Evolutionary conservation across 2,888 invertebrate genomes (phyloP), one percentile per base, ranked within the genome.

Genomic region (Scaptodrosophila latifasciaeformis): DNA sequence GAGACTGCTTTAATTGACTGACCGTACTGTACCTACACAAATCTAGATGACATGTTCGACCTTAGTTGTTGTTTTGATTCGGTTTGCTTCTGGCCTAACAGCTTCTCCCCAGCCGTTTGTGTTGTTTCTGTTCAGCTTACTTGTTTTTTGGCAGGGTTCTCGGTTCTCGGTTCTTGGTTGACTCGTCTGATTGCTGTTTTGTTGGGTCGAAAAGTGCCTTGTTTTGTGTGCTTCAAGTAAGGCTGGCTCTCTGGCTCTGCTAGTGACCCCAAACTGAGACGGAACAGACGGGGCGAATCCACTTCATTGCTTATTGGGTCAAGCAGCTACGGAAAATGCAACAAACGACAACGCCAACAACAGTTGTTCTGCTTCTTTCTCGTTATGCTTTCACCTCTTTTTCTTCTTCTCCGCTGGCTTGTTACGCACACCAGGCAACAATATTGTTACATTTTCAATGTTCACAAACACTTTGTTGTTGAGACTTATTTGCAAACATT

Each of bases 221-320:
- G 57, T 44, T 43, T 54, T 34, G 35, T 13, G 27, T 10, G 17
- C 19, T 48, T 40, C 24, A 19, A 24, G 7, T 31, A 2, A 17
- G 7, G 5, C 10, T n/a, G 10, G 10, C 40, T 29, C 40, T 19
- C 27, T 27, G 47, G 45, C 37, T 24, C 17, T 40, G 18, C 18
- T 10, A 24, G 21, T 42, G 24, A n/a, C n/a, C n/a, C n/a, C n/a
- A n/a, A n/a, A n/a, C n/a, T n/a, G n/a, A n/a, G n/a, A n/a, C n/a
- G n/a, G n/a, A 34, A 34, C 31, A 12, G 15, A 34, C 34, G 30
- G 34, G 47, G 52, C 47, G 15, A 44, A 30, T 30, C 46, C 49
- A 59, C 60, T 71, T 53, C 51, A 40, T 62, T 67, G 61, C 59
- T 75, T 78, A 75, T 62, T 59, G 78, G 72, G 78, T 78, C 72